A percentile compares a stretch with the other conserved stretches of the same genome.
Evolutionary conservation across 2,113 vertebrate species (phyloP).

Genomic region (Scolopax mira): DNA sequence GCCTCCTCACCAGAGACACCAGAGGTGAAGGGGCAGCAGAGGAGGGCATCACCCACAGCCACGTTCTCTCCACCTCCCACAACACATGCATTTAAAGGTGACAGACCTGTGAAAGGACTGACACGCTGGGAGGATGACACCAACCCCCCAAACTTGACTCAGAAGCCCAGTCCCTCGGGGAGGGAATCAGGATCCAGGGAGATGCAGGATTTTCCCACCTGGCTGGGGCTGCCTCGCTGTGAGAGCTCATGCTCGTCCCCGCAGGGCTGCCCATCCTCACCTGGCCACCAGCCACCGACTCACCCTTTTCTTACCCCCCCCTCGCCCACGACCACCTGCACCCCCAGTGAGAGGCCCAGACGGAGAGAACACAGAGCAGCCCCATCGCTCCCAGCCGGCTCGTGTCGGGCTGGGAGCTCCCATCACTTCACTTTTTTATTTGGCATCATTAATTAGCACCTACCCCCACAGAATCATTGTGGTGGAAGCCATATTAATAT

Average conservation of each 20-base stretch:
- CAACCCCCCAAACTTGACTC: not conserved
- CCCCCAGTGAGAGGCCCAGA: accelerated
- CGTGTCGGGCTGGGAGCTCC: accelerated
- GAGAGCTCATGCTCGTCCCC: not conserved
- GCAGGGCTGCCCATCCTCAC: not conserved
- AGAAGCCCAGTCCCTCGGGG: not conserved
- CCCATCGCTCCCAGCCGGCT: accelerated
- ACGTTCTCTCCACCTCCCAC: not conserved
- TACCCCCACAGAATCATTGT: not conserved
- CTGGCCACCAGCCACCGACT: accelerated
- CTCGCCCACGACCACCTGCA: accelerated
- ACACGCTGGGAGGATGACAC: accelerated
- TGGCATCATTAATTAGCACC: not conserved
- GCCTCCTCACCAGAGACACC: not conserved
- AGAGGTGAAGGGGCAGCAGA: not conserved
- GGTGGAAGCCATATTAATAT: not conserved
- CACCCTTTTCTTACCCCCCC: not conserved
- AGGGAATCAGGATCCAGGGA: not conserved
- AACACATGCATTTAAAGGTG: accelerated
- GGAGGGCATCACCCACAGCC: accelerated
- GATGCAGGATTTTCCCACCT: too few relatives aligned
- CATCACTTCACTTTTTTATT: not conserved
- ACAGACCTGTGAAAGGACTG: not conserved
- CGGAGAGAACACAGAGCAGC: accelerated
- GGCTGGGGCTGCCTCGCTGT: accelerated